Evolutionary conservation across 92 coral and sea anemone species (phyloP), one percentile per base, ranked within the genome.

Genomic region (Parazoanthus atlanticus): DNA sequence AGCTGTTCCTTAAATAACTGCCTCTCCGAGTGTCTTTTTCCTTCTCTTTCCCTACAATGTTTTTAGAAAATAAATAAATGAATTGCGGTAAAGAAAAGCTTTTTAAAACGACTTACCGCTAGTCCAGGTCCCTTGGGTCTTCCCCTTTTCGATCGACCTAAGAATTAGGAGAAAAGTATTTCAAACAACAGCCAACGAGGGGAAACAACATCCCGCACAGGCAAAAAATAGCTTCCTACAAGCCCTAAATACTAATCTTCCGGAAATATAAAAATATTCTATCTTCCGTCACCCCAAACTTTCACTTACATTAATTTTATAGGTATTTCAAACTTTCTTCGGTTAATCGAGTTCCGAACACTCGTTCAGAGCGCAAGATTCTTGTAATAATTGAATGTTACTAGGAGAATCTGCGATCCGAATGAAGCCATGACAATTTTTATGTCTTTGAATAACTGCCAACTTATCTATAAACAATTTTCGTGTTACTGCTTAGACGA

Each of bases 381-480:
- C 87, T 84, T 84, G 34, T 34, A 84, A 49, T 69, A 84, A 84
- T 84, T 84, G 87, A 84, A 84, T 84, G 87, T 84, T 84, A 84
- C 87, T 84, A 84, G 87, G 87, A 84, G 77, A 84, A 84, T 84
- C 66, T 34, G 77, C 38, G n/a, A 70, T 80, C 84, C 84, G 84
- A 84, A 41, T 84, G 87, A 84, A 84, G 87, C 87, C 87, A 84
- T 84, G 87, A 70, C 87, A 32, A 84, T 84, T 70, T 84, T 17
- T 70, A 43, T 54, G 28, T 74, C 77, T 70, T 8, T 70, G 78
- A 84, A 84, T 72, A 46, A 84, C 79, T 19, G 79, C 79, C 79
- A 75, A 75, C 79, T 75, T 61, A 61, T 33, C 79, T 10, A 75
- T 8, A 75, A 41, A 75, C 43, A 23, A 21, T 70, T 84, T 69